A percentile compares a stretch with the other conserved stretches of the same genome.
phyloP scores from a whole-genome alignment of 2,113 vertebrate species.

The Corythornis madagascariensis region DNA sequence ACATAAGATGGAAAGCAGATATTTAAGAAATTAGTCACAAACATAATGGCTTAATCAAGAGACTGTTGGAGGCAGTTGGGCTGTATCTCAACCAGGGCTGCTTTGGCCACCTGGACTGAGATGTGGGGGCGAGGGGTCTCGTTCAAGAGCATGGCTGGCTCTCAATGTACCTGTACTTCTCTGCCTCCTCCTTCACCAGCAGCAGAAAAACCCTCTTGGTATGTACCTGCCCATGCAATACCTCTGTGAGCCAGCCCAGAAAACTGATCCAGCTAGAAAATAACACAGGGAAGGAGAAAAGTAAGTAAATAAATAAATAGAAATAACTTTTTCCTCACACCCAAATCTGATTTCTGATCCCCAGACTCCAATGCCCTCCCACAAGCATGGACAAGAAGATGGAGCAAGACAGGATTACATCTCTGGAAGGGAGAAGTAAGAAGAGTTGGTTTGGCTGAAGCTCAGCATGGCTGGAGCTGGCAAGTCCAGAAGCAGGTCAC shows the following conservation, averaged over 20 bases:
- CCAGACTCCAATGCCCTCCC: neutral
- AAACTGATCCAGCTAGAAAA: neutral
- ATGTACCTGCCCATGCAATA: fast-evolving
- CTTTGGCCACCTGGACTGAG: neutral
- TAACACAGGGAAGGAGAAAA: neutral
- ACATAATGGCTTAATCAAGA: slow-evolving; percentile 41
- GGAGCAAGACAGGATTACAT: neutral
- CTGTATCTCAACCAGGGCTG: neutral
- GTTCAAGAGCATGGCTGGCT: neutral
- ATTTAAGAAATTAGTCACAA: slow-evolving; percentile 66
- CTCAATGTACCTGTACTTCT: neutral
- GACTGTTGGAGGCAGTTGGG: neutral
- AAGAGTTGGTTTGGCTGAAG: neutral
- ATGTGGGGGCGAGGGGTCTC: fast-evolving
- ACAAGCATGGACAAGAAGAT: neutral
- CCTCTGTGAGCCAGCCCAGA: neutral
- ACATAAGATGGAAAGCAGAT: slow-evolving; percentile 44
- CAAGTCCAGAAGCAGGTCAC: neutral
- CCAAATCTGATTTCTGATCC: neutral
- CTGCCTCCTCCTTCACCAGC: fast-evolving
- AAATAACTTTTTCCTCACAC: neutral
- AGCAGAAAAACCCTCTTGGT: neutral
- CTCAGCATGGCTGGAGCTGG: neutral
- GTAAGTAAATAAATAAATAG: neutral
- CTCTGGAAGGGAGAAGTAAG: neutral